Evolutionary conservation across 1,140 invertebrate species (phyloP).

Genomic region (Eriosoma lanigerum): DNA sequence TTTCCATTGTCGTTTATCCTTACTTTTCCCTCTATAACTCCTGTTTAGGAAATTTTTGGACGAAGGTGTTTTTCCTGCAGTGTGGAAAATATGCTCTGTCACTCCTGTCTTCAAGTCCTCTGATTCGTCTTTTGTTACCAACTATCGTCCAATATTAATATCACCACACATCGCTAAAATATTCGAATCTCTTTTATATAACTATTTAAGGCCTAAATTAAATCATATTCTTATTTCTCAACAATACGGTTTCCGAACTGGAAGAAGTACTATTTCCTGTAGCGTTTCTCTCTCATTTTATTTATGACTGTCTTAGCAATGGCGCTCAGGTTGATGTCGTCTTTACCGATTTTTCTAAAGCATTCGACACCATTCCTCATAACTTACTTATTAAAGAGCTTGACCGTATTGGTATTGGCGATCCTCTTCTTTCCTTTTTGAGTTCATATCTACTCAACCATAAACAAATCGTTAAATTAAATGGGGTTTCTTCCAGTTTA

Average conservation of each 20-base stretch:
- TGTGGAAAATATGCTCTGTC: neutral
- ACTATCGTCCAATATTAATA: neutral
- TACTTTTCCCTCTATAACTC: no score
- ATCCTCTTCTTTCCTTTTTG: neutral
- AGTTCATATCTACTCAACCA: neutral
- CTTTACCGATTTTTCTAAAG: slow-evolving; percentile 19
- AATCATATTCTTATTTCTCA: slow-evolving; percentile 26
- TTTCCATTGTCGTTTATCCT: no score
- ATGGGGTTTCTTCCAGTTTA: no score
- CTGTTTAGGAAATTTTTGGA: no score
- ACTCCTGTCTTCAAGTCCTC: neutral
- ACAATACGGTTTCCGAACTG: neutral
- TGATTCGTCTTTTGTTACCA: neutral
- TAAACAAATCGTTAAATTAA: neutral
- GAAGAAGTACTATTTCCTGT: neutral
- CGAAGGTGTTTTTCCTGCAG: neutral
- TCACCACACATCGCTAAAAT: slow-evolving; percentile 1
- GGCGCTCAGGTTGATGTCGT: neutral
- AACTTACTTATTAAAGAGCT: neutral
- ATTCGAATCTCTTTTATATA: neutral
- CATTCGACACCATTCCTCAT: neutral
- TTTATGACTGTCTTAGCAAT: neutral
- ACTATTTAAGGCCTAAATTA: neutral
- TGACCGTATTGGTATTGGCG: neutral
- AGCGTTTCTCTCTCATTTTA: neutral